Percentiles rank a stretch among this genome's conserved stretches.
Conservation (phyloP, 1,140 invertebrate genomes). For the Meteorus sp. region DNA sequence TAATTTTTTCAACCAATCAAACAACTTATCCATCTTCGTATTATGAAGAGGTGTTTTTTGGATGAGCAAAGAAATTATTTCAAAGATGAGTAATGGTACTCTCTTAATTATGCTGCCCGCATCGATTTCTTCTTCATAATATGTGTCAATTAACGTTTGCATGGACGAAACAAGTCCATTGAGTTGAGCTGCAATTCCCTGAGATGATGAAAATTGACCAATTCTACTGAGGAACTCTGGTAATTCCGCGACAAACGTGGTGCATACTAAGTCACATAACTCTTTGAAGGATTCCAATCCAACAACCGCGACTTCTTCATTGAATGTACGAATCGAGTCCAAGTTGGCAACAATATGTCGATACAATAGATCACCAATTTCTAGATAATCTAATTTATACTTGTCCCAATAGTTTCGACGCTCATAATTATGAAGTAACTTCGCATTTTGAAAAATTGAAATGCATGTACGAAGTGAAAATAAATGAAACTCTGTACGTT, state of each 20-base stretch:
- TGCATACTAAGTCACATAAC: constrained; percentile 57
- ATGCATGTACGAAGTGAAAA: constrained; percentile 52
- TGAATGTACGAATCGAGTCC: constrained; percentile 51
- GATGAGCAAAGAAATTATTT: constrained; percentile 47
- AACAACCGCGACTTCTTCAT: constrained; percentile 51
- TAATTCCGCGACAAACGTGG: constrained; percentile 51
- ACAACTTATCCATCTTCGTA: constrained; percentile 30
- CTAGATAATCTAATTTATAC: constrained; percentile 41
- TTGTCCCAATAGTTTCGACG: constrained; percentile 31
- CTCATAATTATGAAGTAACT: constrained; percentile 43
- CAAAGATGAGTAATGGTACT: constrained; percentile 50
- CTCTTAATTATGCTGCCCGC: constrained; percentile 44
- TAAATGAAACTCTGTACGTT: constrained; percentile 54
- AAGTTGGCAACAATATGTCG: constrained; percentile 43
- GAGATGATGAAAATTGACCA: constrained; percentile 28
- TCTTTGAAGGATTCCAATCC: constrained; percentile 63
- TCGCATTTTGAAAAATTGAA: constrained; percentile 48
- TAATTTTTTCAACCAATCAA: constrained; percentile 52
- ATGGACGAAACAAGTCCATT: constrained; percentile 36
- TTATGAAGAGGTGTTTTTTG: constrained; percentile 48
- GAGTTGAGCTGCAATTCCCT: constrained; percentile 38
- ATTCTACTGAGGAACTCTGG: constrained; percentile 50
- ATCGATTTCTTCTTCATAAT: constrained; percentile 40
- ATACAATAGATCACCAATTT: constrained; percentile 48
- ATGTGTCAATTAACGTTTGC: constrained; percentile 33